Evolutionary conservation across 2,888 invertebrate genomes (phyloP).

Genomic region (Agrochola macilenta): DNA sequence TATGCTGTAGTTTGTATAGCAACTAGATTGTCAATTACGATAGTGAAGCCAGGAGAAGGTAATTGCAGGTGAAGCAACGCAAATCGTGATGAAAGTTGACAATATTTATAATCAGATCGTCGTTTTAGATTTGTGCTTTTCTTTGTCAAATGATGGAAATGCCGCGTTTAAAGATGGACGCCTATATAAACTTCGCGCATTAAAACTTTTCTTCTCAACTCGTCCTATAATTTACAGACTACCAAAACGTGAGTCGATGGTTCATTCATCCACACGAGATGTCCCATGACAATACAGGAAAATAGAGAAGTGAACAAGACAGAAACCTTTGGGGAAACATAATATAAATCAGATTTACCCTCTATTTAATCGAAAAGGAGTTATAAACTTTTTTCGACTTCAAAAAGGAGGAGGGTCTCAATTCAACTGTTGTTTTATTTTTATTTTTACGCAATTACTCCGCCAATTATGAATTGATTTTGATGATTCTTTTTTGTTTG

Average conservation of each 20-base stretch:
- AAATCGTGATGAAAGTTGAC: constrained; percentile 37
- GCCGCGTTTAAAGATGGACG: neutral
- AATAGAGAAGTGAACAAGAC: constrained; percentile 12
- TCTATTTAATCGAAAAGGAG: constrained; percentile 21
- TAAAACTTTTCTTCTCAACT: neutral
- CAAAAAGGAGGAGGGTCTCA: no score
- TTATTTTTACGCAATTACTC: no score
- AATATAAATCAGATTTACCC: constrained; percentile 14
- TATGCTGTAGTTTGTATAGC: constrained; percentile 30
- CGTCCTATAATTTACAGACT: neutral
- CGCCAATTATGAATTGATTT: no score
- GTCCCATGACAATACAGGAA: neutral
- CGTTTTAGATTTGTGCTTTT: constrained; percentile 2
- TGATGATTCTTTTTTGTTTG: no score
- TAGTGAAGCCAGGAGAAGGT: constrained; percentile 34
- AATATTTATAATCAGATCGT: constrained; percentile 25
- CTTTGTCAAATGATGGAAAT: neutral
- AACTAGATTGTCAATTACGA: constrained; percentile 51
- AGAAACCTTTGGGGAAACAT: constrained; percentile 15
- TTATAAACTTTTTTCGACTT: neutral
- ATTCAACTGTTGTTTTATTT: no score
- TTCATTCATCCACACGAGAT: neutral
- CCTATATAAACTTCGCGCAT: neutral
- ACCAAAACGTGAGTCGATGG: neutral
- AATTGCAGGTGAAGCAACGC: constrained; percentile 38